Evolutionary conservation across 2,113 vertebrate genomes (phyloP).

Genomic region (Xenopus borealis): DNA sequence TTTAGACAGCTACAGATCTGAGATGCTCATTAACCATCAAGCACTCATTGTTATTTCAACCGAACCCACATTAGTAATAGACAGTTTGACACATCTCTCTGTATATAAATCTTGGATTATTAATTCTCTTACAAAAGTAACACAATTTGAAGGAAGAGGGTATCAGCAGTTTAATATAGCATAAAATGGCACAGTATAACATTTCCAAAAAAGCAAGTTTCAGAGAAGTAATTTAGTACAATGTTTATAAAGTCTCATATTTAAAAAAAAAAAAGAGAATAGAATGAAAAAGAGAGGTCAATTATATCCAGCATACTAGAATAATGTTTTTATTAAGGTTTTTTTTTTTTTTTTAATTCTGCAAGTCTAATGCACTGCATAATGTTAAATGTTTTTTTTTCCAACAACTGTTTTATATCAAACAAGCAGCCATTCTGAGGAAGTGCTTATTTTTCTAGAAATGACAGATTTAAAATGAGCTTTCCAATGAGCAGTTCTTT

Average conservation of each 20-base stretch:
- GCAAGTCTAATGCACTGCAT: constrained; percentile 27
- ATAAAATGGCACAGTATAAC: constrained; percentile 1
- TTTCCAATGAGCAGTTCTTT: constrained; percentile 65
- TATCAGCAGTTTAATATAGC: constrained; percentile 18
- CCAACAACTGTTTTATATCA: constrained; percentile 20
- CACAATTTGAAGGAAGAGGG: constrained; percentile 1
- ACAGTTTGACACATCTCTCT: constrained; percentile 17
- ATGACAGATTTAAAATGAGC: constrained; percentile 50
- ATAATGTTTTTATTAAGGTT: constrained; percentile 39
- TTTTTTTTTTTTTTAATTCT: constrained; percentile 13
- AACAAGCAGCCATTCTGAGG: constrained; percentile 1
- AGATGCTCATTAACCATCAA: constrained; percentile 15
- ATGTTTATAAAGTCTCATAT: not conserved
- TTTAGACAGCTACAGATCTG: not conserved
- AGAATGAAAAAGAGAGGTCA: no score
- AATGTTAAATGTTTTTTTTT: constrained; percentile 39
- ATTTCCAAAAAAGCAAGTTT: not conserved
- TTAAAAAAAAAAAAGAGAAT: constrained; percentile 2
- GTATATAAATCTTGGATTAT: constrained; percentile 6
- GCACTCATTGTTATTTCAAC: not conserved
- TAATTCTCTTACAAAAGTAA: constrained; percentile 4
- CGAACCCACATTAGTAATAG: constrained; percentile 15
- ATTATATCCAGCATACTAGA: not conserved
- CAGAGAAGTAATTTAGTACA: not conserved
- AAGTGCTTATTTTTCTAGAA: constrained; percentile 48